Evolutionary conservation across 2,888 invertebrate species (phyloP).

Genomic region (Oxystoma pomonae): DNA sequence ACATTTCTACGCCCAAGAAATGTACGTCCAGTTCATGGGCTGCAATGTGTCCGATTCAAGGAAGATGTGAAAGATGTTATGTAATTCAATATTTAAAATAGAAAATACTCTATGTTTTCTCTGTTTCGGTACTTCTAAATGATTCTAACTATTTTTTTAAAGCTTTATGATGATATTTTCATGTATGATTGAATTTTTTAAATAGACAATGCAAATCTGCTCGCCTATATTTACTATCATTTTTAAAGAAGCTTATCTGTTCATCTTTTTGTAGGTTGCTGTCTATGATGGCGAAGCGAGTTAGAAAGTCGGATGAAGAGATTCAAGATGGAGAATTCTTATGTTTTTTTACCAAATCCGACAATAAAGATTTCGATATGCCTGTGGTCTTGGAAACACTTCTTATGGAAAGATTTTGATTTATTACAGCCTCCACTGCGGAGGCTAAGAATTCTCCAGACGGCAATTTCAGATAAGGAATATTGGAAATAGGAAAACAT

Average conservation of each 20-base stretch:
- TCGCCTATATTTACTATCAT: background rate
- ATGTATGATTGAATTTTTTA: background rate
- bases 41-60: background rate
- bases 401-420: too few species aligned
- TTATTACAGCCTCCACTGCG: too few species aligned
- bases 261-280: conserved; percentile 12
- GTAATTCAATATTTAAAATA: too few species aligned
- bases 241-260: background rate
- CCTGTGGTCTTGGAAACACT: too few species aligned
- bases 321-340: conserved; percentile 19
- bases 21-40: background rate
- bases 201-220: background rate
- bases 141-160: background rate
- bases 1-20: background rate
- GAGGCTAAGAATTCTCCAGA: conserved; percentile 8
- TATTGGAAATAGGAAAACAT: conserved; percentile 13
- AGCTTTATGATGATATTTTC: background rate
- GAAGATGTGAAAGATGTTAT: background rate
- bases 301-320: too few species aligned
- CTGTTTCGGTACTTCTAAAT: background rate
- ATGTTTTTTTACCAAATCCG: too few species aligned
- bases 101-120: background rate
- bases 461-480: conserved; percentile 9
- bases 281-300: conserved; percentile 14
- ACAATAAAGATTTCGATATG: too few species aligned